Evolutionary conservation across 2,888 invertebrate genomes (phyloP).

Genomic region (Pyrochroa serraticornis): DNA sequence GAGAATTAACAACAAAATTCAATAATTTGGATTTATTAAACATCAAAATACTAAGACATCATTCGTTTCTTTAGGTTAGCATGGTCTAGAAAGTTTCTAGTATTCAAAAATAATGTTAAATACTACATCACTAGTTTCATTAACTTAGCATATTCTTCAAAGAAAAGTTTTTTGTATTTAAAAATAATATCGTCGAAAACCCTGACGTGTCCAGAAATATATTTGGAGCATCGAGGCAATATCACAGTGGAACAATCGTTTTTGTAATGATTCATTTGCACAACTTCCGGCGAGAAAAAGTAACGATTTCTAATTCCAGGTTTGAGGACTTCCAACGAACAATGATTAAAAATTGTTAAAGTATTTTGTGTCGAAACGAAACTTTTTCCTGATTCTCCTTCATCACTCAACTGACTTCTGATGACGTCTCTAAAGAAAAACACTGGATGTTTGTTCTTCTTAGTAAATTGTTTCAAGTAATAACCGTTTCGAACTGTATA

Average conservation of each 20-base stretch:
- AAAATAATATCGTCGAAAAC: slow-evolving; percentile 43
- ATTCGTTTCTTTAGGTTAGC: no score
- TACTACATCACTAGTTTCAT: no score
- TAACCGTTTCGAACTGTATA: slow-evolving; percentile 72
- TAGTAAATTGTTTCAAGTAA: slow-evolving; percentile 37
- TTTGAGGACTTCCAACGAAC: slow-evolving; percentile 67
- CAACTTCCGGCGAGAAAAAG: slow-evolving; percentile 65
- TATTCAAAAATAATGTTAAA: no score
- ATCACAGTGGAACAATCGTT: slow-evolving; percentile 51
- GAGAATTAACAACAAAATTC: no score
- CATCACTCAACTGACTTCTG: slow-evolving; percentile 60
- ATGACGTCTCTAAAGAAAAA: slow-evolving; percentile 40
- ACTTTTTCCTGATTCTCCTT: slow-evolving; percentile 74
- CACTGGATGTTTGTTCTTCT: slow-evolving; percentile 23
- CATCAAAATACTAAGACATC: no score
- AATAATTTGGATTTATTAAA: no score
- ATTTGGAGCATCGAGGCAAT: slow-evolving; percentile 52
- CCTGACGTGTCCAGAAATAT: slow-evolving; percentile 46
- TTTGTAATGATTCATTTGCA: slow-evolving; percentile 73
- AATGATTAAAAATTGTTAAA: slow-evolving; percentile 77
- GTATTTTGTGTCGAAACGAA: slow-evolving; percentile 70
- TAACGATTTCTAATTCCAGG: slow-evolving; percentile 62
- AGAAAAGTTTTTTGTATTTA: slow-evolving; percentile 36
- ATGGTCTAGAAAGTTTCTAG: no score
- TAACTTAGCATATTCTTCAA: slow-evolving; percentile 1